Evolutionary conservation across 2,113 vertebrate species (phyloP).

Genomic region (Tapirus terrestris): DNA sequence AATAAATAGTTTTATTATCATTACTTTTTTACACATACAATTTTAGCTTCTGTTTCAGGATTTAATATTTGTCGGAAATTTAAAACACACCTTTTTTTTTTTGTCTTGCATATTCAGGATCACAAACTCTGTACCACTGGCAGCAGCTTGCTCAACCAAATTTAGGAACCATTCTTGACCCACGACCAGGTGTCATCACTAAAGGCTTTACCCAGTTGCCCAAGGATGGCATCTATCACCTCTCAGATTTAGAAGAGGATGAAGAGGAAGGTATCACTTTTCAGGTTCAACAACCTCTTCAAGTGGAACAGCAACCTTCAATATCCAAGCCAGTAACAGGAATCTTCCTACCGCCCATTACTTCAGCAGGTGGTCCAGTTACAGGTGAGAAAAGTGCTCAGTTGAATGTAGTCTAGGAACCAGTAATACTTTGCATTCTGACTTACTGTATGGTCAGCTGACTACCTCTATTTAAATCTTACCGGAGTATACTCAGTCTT

Average conservation of each 20-base stretch:
- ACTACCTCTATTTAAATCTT: neutral
- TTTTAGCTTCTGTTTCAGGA: slow-evolving; percentile 17
- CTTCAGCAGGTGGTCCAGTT: slow-evolving; percentile 78
- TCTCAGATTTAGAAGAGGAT: slow-evolving; percentile 97
- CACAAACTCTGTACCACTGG: slow-evolving; percentile 98
- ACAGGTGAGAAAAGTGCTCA: slow-evolving; percentile 83
- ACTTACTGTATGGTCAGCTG: neutral
- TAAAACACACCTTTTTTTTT: neutral
- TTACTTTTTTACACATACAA: neutral
- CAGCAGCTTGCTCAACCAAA: slow-evolving; percentile 98
- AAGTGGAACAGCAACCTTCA: slow-evolving; percentile 83
- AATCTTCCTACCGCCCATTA: slow-evolving; percentile 86
- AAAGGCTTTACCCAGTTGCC: slow-evolving; percentile 94
- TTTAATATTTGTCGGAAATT: neutral
- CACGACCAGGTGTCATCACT: slow-evolving; percentile 96
- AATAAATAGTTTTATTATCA: neutral
- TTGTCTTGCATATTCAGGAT: slow-evolving; percentile 87
- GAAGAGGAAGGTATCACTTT: slow-evolving; percentile 93
- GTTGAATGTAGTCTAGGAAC: neutral
- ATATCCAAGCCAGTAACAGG: slow-evolving; percentile 73
- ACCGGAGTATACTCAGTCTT: neutral
- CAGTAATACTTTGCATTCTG: neutral
- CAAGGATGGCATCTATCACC: slow-evolving; percentile 89
- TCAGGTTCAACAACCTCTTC: slow-evolving; percentile 87
- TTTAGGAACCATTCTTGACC: slow-evolving; percentile 96